Evolutionary conservation across 2,888 invertebrate species (phyloP).

Genomic region (Cataglyphis altisquamis): DNA sequence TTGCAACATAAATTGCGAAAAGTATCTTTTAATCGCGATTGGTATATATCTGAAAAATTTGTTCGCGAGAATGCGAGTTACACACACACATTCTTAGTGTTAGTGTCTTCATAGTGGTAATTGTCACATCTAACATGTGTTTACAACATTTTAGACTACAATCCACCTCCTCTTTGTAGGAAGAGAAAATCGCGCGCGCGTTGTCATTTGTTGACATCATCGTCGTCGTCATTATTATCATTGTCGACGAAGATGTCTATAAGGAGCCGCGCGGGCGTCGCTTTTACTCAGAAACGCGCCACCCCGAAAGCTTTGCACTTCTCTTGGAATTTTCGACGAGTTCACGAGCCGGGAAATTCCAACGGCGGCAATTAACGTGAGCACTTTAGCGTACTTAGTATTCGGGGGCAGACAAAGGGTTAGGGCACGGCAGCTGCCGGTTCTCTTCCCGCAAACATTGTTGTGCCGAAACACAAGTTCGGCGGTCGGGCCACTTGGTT

Average conservation of each 20-base stretch:
- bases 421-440: slow-evolving; percentile 59
- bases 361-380: slow-evolving; percentile 73
- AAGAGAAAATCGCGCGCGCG: neutral
- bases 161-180: neutral
- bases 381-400: slow-evolving; percentile 71
- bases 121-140: neutral
- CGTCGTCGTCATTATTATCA: neutral
- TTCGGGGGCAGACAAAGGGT: slow-evolving; percentile 71
- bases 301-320: slow-evolving; percentile 37
- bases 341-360: slow-evolving; percentile 66
- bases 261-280: neutral
- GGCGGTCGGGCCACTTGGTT: slow-evolving; percentile 18
- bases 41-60: neutral
- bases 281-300: slow-evolving; percentile 35
- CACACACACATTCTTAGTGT: neutral
- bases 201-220: slow-evolving; percentile 4
- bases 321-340: slow-evolving; percentile 65
- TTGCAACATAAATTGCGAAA: neutral
- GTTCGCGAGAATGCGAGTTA: neutral
- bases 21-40: neutral
- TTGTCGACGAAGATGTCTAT: slow-evolving; percentile 4
- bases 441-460: slow-evolving; percentile 67
- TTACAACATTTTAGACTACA: no score
- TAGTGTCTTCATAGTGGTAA: neutral
- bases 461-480: slow-evolving; percentile 62